phyloP scores from a whole-genome alignment of 2,888 invertebrate species.

The Amitus sp. region DNA sequence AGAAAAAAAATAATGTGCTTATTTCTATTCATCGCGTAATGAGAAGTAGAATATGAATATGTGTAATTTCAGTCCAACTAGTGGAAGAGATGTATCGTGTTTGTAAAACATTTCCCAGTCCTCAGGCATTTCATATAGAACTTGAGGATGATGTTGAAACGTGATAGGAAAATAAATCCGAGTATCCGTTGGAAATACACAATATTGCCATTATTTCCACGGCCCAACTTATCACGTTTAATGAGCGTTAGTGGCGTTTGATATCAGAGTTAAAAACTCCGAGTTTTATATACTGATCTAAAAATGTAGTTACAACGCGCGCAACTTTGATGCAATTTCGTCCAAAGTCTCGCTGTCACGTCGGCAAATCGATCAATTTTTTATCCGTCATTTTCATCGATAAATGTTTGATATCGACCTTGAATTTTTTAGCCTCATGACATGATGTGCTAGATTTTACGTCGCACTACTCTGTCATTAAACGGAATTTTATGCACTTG shows the following conservation, averaged over 20 bases:
- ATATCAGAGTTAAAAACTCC: too few species aligned
- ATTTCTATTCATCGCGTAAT: constrained; percentile 3
- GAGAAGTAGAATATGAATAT: neutral
- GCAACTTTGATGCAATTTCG: too few species aligned
- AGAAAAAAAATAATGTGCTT: neutral
- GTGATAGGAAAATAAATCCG: constrained; percentile 6
- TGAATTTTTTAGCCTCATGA: too few species aligned
- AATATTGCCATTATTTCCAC: neutral
- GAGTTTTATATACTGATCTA: too few species aligned
- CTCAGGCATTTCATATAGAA: neutral
- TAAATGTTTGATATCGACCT: too few species aligned
- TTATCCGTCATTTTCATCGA: too few species aligned
- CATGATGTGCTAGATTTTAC: too few species aligned
- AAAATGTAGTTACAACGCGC: too few species aligned
- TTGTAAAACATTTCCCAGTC: constrained; percentile 10
- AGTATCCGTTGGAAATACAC: neutral
- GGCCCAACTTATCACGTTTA: neutral
- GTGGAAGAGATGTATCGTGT: constrained; percentile 4
- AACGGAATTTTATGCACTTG: too few species aligned
- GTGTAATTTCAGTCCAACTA: neutral
- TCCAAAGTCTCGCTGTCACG: too few species aligned
- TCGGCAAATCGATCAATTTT: too few species aligned
- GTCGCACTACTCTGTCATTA: too few species aligned
- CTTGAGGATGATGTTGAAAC: constrained; percentile 4
- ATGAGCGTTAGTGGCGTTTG: neutral